Evolutionary conservation across 2,797 vertebrate species (phyloP).

Genomic region (Artibeus lituratus): DNA sequence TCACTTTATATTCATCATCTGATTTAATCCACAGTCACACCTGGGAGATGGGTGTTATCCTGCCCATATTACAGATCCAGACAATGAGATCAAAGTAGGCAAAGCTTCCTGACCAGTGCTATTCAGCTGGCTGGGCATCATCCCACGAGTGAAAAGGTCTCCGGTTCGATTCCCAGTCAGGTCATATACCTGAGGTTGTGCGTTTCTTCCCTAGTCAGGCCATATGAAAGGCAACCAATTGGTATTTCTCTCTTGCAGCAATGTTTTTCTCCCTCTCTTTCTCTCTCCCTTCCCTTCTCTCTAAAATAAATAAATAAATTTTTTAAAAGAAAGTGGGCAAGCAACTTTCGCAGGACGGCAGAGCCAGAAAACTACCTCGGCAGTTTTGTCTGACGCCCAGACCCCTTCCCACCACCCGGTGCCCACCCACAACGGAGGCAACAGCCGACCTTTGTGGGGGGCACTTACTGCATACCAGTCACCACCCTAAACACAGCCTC

Average conservation of each 20-base stretch:
- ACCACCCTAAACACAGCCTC: too few relatives aligned
- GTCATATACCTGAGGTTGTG: background rate
- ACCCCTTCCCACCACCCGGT: background rate
- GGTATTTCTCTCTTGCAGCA: background rate
- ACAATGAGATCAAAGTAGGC: background rate
- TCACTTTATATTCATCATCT: background rate
- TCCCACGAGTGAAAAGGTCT: background rate
- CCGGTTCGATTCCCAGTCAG: background rate
- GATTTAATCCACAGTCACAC: background rate
- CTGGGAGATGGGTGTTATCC: background rate
- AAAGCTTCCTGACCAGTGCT: background rate
- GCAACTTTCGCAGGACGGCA: background rate
- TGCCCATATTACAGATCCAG: background rate
- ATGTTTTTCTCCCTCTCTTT: background rate
- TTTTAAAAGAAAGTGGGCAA: background rate
- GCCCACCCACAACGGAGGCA: background rate
- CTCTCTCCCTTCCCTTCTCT: background rate
- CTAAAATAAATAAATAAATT: background rate
- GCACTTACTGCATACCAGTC: background rate
- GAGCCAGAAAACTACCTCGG: background rate
- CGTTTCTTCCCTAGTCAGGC: background rate
- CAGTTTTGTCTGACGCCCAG: background rate
- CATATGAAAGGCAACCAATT: background rate
- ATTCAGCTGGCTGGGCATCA: background rate
- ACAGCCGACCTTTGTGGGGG: background rate